Evolutionary conservation across 2,113 vertebrate species (phyloP).

Genomic region (Hypomesus transpacificus): DNA sequence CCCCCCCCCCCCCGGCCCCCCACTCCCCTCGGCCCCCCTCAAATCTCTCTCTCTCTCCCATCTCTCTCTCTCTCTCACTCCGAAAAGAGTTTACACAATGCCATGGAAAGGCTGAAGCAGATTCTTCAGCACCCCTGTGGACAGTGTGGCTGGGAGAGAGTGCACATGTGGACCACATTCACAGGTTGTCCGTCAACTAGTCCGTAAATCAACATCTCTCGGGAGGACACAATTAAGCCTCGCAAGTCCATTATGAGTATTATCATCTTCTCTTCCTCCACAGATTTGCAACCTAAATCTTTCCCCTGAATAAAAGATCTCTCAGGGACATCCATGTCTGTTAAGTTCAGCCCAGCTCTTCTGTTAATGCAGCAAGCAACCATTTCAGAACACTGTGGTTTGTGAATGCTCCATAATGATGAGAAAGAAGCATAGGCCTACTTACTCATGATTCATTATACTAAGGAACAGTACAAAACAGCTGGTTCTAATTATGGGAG

Average conservation of each 20-base stretch:
- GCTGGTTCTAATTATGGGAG: not conserved
- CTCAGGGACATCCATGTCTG: no score
- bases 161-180: slow-evolving; percentile 69
- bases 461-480: not conserved
- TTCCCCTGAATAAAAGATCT: slow-evolving; percentile 2
- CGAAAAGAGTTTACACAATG: slow-evolving; percentile 64
- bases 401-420: slow-evolving; percentile 21
- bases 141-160: slow-evolving; percentile 44
- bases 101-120: slow-evolving; percentile 55
- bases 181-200: slow-evolving; percentile 56
- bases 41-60: slow-evolving; percentile 23
- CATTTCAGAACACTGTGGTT: not conserved
- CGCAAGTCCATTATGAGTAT: slow-evolving; percentile 37
- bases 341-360: not conserved
- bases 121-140: slow-evolving; percentile 70
- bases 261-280: slow-evolving; percentile 46
- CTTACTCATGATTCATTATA: no score
- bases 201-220: slow-evolving; percentile 63
- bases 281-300: slow-evolving; percentile 29
- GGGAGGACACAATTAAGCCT: slow-evolving; percentile 61
- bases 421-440: no score
- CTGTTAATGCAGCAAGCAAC: not conserved
- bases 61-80: slow-evolving; percentile 29
- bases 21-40: slow-evolving; percentile 5
- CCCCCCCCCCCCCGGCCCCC: not conserved